These are phyloP conservation scores for Neoseiulus cucumeris DNA, from an alignment of 1,140 invertebrate genomes.

Conservation along the genomic window DNA sequence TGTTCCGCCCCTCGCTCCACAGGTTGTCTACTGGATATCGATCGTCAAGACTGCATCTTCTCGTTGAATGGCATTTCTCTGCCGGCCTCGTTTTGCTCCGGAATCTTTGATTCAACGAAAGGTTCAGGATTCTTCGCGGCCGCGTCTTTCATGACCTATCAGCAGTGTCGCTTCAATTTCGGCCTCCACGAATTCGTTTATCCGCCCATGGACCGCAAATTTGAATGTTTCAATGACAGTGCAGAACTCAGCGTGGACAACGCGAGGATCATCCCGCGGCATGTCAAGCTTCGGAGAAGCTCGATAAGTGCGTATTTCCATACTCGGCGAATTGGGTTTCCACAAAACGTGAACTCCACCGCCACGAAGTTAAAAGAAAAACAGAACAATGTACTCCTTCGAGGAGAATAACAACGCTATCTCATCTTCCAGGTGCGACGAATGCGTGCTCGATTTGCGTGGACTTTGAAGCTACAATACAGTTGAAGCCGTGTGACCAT, in stretches of 20 bases:
- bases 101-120: slow-evolving; percentile 23
- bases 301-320: neutral
- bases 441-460: slow-evolving; percentile 69
- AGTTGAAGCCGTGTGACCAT: slow-evolving; percentile 57
- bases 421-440: neutral
- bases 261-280: slow-evolving; percentile 42
- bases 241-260: slow-evolving; percentile 45
- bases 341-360: neutral
- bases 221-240: slow-evolving; percentile 54
- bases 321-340: neutral
- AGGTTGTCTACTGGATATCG: slow-evolving; percentile 26
- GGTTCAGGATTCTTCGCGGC: slow-evolving; percentile 75
- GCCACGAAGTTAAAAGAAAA: too few species aligned
- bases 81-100: neutral
- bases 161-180: slow-evolving; percentile 85
- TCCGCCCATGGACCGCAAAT: slow-evolving; percentile 45
- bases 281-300: slow-evolving; percentile 12
- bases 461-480: slow-evolving; percentile 50
- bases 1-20: neutral
- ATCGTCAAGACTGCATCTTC: slow-evolving; percentile 26
- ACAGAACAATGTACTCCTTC: too few species aligned
- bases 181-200: slow-evolving; percentile 55
- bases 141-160: slow-evolving; percentile 86
- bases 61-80: slow-evolving; percentile 28
- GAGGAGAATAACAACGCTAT: too few species aligned